Evolutionary conservation across 2,888 invertebrate genomes (phyloP).

Genomic region (Salticus scenicus): DNA sequence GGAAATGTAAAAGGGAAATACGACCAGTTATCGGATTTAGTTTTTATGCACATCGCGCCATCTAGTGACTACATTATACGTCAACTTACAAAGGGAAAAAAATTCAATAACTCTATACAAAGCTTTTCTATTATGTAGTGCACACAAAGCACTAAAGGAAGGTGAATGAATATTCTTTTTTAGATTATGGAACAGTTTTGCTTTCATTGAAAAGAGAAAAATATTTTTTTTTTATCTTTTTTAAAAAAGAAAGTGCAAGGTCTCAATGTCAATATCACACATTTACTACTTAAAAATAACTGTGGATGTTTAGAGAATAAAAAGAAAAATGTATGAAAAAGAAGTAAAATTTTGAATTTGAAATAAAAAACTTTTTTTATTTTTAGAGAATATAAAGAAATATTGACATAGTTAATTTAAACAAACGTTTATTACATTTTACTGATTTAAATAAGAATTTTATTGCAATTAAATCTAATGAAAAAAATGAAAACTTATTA

Average conservation of each 20-base stretch:
- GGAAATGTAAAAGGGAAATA: too few relatives aligned
- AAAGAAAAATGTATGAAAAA: too few relatives aligned
- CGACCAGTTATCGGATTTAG: not conserved
- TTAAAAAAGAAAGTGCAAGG: conserved; percentile 1
- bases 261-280: conserved; percentile 12
- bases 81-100: not conserved
- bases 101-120: conserved; percentile 8
- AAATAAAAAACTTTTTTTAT: too few relatives aligned
- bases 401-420: too few relatives aligned
- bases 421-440: too few relatives aligned
- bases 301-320: too few relatives aligned
- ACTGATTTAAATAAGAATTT: too few relatives aligned
- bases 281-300: not conserved
- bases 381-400: too few relatives aligned
- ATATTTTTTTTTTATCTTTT: too few relatives aligned
- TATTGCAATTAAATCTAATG: too few relatives aligned
- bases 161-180: conserved; percentile 17
- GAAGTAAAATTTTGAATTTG: too few relatives aligned
- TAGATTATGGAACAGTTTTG: conserved; percentile 12
- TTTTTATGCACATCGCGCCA: conserved; percentile 5
- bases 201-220: not conserved
- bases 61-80: not conserved
- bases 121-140: not conserved
- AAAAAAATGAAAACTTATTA: too few relatives aligned
- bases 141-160: conserved; percentile 5